These are phyloP conservation scores for Manduca sexta DNA, from an alignment of 1,140 invertebrate genomes.

Conservation along the genomic window DNA sequence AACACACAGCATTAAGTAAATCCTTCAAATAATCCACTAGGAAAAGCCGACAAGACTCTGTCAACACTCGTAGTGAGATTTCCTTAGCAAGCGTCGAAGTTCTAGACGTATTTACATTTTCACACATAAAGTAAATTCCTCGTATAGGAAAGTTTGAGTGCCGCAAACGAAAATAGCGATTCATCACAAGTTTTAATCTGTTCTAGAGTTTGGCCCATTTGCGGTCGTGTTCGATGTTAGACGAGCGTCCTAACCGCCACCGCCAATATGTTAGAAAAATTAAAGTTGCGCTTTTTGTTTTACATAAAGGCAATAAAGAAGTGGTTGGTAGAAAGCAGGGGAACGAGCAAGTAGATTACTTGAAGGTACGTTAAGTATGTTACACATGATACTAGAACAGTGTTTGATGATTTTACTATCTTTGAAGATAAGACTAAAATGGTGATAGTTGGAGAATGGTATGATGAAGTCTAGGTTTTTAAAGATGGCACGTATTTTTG, in stretches of 20 bases:
- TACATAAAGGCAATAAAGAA: no score
- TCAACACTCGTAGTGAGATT: slow-evolving; percentile 50
- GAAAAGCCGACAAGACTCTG: slow-evolving; percentile 50
- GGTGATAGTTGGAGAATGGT: no score
- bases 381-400: no score
- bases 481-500: no score
- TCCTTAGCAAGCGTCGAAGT: slow-evolving; percentile 45
- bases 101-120: slow-evolving; percentile 59
- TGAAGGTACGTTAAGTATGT: no score
- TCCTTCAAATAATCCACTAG: slow-evolving; percentile 58
- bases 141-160: slow-evolving; percentile 46
- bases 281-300: no score
- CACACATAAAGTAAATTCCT: slow-evolving; percentile 61
- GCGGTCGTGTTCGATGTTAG: slow-evolving; percentile 20
- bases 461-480: no score
- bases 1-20: slow-evolving; percentile 53
- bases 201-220: slow-evolving; percentile 56
- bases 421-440: no score
- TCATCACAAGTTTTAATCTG: slow-evolving; percentile 64
- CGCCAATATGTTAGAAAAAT: neutral
- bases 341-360: no score
- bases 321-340: no score
- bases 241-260: slow-evolving; percentile 23
- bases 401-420: no score
- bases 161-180: slow-evolving; percentile 56